Evolutionary conservation across 1,140 invertebrate species (phyloP).

Genomic region (Brachionus angularis): DNA sequence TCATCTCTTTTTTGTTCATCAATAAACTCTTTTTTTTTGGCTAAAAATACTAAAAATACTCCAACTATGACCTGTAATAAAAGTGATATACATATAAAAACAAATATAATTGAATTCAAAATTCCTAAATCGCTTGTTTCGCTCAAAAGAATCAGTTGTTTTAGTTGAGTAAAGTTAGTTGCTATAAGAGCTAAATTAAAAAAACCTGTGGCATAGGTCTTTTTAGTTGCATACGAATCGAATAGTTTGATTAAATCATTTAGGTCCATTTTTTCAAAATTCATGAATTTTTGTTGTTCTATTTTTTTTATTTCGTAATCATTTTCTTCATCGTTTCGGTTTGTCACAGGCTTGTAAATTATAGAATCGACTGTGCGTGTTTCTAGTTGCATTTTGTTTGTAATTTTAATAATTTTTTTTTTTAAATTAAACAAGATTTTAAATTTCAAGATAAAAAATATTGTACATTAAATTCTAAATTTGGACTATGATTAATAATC

Average conservation of each 20-base stretch:
- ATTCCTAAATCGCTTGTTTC: neutral
- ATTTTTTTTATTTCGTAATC: conserved; percentile 21
- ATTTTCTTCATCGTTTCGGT: too few species aligned
- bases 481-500: too few species aligned
- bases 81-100: conserved; percentile 8
- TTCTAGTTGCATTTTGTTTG: too few species aligned
- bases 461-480: too few species aligned
- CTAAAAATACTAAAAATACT: conserved; percentile 22
- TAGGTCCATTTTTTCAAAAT: conserved; percentile 5
- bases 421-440: too few species aligned
- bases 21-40: conserved; percentile 25
- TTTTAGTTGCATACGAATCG: conserved; percentile 40
- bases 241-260: conserved; percentile 1
- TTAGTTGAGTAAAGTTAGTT: conserved; percentile 37
- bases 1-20: conserved; percentile 16
- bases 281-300: conserved; percentile 19
- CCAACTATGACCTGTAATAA: conserved; percentile 25
- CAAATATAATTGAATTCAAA: neutral
- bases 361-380: too few species aligned
- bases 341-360: too few species aligned
- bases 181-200: conserved; percentile 38
- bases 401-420: too few species aligned
- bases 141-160: conserved; percentile 4
- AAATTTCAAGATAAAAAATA: too few species aligned
- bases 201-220: conserved; percentile 39